These are phyloP conservation scores for Lepus americanus DNA, from an alignment of 2,113 vertebrate species.

Conservation along the genomic window DNA sequence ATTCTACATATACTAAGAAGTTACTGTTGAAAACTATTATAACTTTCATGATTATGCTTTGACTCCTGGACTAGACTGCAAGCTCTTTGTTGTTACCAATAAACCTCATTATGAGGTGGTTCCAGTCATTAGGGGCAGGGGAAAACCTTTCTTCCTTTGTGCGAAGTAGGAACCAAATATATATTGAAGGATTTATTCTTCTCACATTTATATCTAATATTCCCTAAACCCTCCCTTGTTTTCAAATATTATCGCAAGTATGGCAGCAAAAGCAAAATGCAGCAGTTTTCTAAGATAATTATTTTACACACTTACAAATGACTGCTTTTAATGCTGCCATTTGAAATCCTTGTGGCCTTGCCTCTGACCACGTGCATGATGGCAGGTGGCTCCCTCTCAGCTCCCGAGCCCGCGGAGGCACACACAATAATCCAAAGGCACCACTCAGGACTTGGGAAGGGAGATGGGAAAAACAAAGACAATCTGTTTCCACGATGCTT, in stretches of 20 bases:
- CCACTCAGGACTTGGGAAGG: not conserved
- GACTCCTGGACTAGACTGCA: not conserved
- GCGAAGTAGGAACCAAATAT: not conserved
- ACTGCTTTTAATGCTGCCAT: not conserved
- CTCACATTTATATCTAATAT: not conserved
- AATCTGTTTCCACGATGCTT: constrained; percentile 51
- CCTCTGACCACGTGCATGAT: not conserved
- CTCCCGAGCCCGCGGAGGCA: not conserved
- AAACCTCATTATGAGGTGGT: not conserved
- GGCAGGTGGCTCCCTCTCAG: not conserved
- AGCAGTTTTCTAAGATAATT: not conserved
- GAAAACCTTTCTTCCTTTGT: constrained; percentile 1
- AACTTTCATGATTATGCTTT: not conserved
- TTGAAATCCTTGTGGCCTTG: not conserved
- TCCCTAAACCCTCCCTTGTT: not conserved
- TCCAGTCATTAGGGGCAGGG: not conserved
- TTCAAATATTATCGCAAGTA: not conserved
- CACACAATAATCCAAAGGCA: not conserved
- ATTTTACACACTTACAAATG: not conserved
- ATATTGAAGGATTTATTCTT: not conserved
- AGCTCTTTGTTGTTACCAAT: not conserved
- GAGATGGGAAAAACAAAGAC: not conserved
- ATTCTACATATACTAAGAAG: not conserved
- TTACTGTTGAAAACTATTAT: not conserved
- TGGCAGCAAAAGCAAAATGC: not conserved